Base-by-base conservation (phyloP, 2,797 vertebrate genomes). In the Rhynchotus rufescens region DNA sequence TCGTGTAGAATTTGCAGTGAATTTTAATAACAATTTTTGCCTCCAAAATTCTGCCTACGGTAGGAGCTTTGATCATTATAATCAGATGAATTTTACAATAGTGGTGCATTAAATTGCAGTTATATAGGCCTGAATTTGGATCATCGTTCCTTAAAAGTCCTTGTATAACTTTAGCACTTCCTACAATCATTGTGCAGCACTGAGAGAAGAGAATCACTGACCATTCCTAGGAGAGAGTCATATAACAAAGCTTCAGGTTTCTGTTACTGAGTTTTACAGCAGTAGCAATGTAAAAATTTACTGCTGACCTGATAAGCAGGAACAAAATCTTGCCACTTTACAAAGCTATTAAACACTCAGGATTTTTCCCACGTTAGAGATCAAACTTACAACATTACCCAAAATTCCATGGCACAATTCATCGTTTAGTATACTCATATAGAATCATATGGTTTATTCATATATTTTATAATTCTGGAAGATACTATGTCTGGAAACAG, bases 241-340 rank as follows among this genome's bases (percentile, higher is more conserved):
- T 83, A 84, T 89, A 97, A 86, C 90, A 92, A 60, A 92, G 87
- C 87, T 93, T 91, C 88, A 69, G 14, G 65, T 97, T 98, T 96
- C 96, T 83, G 38, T 96, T 96, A 86, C 88, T 93, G 87, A 34
- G 21, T 94, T 97, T 97, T 97, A 94, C 83, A 96, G 95, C 79
- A 86, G 88, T 52, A 84, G 96, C 95, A 97, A 97, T 22, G 16
- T 92, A 95, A 97, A 90, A 97, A 97, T 98, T 97, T 97, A 97
- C 92, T 92, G 91, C 90, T 90, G 89, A 93, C 91, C 85, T 97
- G 96, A 96, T 95, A 90, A 0, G 25, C 59, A 84, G 95, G 88
- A 96, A 95, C 90, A 96, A 97, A 97, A 97, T 96, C 94, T 93
- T 62, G 25, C 89, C 52, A 73, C 94, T 96, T 97, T 96, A 94